Conservation (phyloP, 2,888 invertebrate genomes). For the Heteropelma amictum region DNA sequence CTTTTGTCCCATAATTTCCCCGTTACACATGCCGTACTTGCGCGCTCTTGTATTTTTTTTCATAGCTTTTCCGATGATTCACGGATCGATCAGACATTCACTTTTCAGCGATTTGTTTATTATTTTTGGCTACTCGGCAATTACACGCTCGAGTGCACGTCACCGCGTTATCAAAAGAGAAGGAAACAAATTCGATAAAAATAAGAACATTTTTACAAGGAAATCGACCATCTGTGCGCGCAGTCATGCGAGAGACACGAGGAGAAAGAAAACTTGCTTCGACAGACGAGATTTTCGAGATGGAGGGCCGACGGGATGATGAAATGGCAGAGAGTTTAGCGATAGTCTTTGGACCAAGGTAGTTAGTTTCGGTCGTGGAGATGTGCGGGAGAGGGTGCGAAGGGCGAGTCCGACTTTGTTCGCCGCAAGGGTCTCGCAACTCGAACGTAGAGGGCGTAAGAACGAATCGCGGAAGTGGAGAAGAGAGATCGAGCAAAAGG, state of each 20-base stretch:
- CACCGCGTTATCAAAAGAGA: too few relatives aligned
- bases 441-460: constrained; percentile 1
- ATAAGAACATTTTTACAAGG: too few relatives aligned
- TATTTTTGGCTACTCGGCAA: too few relatives aligned
- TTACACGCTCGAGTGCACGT: too few relatives aligned
- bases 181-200: too few relatives aligned
- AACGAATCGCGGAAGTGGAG: constrained; percentile 34
- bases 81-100: constrained; percentile 13
- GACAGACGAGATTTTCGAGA: not conserved
- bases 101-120: not conserved
- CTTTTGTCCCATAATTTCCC: constrained; percentile 42
- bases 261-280: too few relatives aligned
- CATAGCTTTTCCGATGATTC: not conserved
- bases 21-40: not conserved
- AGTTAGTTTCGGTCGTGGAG: constrained; percentile 21
- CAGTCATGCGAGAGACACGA: too few relatives aligned
- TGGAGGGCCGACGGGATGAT: constrained; percentile 28
- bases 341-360: constrained; percentile 4
- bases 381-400: not conserved
- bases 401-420: constrained; percentile 19
- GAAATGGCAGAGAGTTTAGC: constrained; percentile 30
- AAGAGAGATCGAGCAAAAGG: constrained; percentile 11
- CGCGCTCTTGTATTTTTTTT: not conserved
- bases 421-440: constrained; percentile 24
- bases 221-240: too few relatives aligned